These are phyloP conservation scores for Syritta pipiens DNA, from an alignment of 2,888 invertebrate genomes.

Conservation along the genomic window DNA sequence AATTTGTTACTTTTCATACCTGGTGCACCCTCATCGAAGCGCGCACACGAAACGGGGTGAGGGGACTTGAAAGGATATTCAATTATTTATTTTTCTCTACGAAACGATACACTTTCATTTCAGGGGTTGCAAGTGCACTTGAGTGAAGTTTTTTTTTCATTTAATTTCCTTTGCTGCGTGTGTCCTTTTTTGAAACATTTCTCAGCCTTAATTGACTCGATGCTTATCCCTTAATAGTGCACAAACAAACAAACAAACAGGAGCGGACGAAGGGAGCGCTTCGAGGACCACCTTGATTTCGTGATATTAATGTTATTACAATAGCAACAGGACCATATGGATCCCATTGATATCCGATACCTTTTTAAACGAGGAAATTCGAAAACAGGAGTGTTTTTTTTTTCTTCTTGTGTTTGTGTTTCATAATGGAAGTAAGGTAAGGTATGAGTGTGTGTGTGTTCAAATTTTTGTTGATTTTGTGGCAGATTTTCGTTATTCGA, in stretches of 20 bases:
- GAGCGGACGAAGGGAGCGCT: conserved; percentile 17
- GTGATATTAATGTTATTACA: conserved; percentile 52
- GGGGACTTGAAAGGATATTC: conserved; percentile 53
- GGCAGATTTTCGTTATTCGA: conserved; percentile 45
- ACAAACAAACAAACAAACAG: conserved; percentile 48
- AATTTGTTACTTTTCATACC: conserved; percentile 50
- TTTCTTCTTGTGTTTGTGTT: conserved; percentile 30
- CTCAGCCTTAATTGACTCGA: conserved; percentile 65
- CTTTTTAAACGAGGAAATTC: conserved; percentile 25
- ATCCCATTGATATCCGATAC: conserved; percentile 63
- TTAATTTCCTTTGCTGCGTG: conserved; percentile 32
- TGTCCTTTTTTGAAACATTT: conserved; percentile 66
- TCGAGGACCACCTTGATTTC: conserved; percentile 66
- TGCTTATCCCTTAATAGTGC: conserved; percentile 68
- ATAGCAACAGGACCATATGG: conserved; percentile 57
- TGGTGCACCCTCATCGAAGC: conserved; percentile 7
- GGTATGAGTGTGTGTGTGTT: not conserved
- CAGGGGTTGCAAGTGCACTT: conserved; percentile 64
- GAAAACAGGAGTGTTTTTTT: conserved; percentile 51
- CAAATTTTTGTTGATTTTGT: conserved; percentile 44
- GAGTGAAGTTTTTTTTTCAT: conserved; percentile 45
- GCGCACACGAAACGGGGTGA: conserved; percentile 2
- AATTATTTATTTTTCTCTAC: conserved; percentile 27
- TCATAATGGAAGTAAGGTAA: conserved; percentile 22
- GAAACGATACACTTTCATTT: conserved; percentile 55